Base-by-base conservation (phyloP, 2,113 vertebrate species). In the Monarcha castaneiventris region DNA sequence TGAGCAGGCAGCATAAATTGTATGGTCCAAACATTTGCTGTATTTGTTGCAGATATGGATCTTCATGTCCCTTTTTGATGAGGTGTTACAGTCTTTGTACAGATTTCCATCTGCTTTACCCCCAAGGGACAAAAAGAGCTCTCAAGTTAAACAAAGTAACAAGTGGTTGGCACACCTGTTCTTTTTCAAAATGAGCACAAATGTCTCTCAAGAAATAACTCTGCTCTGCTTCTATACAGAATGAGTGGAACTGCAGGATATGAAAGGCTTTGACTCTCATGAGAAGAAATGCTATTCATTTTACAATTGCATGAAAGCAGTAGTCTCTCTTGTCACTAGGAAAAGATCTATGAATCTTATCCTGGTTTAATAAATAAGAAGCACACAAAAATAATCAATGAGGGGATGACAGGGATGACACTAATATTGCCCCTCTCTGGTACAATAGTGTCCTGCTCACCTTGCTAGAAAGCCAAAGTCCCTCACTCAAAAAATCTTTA, bases 321-420 rank as follows among this genome's bases (percentile, higher is more conserved):
- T 56, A 39, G 20, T 76, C 16, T 41, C 69, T 2, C 32, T 80
- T 87, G 23, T 54, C 63, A 11, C 19, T 51, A 55, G 61, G 37
- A 39, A 56, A 77, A 78, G 3, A 58, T 29, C 22, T 75, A 30
- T 23, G 12, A 73, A 25, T 30, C 5, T 87, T 33, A 73, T 69
- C 6, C 35, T 64, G 27, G 1, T 67, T 91, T 77, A 14, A 52
- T 54, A 84, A 66, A 74, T 43, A 80, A 11, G 48, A 58, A 74
- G 1, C 27, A 49, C 7, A 54, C 2, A 69, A 66, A 61, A 67
- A 22, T 6, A 7, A 3, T 58, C 41, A 54, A 46, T 0, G 0
- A 48, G 8, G 3, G 4, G 16, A 26, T 30, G 13, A 66, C 5
- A 48, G 52, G 29, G 13, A 55, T 3, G 2, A 48, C n/a, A 32